Base-by-base conservation (phyloP, 1,140 invertebrate species). In the Hesperophylax magnus region DNA sequence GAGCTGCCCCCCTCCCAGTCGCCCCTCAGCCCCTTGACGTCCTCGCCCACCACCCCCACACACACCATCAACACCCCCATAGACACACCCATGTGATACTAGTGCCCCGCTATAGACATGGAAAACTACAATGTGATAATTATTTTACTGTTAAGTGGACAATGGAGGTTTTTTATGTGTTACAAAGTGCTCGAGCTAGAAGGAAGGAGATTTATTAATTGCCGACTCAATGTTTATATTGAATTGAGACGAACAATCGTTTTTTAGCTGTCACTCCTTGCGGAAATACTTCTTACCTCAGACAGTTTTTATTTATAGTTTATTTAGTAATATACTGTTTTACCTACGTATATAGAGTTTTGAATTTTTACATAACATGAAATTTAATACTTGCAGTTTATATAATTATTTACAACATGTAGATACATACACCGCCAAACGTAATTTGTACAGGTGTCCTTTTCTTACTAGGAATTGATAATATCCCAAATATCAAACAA, bases 21-120 rank as follows among this genome's bases (percentile, higher is more conserved):
- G 4, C 14, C 56, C 15, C 72, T 76, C 15, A 17, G 22, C 15
- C 56, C 72, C 15, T 17, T 20, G 18, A 3, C 69, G n/a, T 47
- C 71, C 27, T 76, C 75, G 31, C 78, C 76, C 74, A 81, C 83
- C 78, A 81, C 78, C 1, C 83, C 80, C 79, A 69, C 18, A 81
- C 81, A 72, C 27, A 79, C 82, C 63, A 47, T 47, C 39, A 47
- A 82, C 79, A 81, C 84, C 31, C 79, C 84, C 47, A 87, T 31
- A 15, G 60, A 77, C 76, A 77, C 76, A 14, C 47, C 39, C 17
- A 52, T 72, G 69, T 53, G 69, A 72, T 20, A 54, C 69, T 27
- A 47, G 47, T 14, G 9, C 24, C 15, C 34, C 15, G 18, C 7
- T 24, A 71, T 52, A 20, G 39, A 71, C 34, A 67, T 67, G 63